phyloP scores from a whole-genome alignment of 1,140 invertebrate species.

The Hormaphis cornu region DNA sequence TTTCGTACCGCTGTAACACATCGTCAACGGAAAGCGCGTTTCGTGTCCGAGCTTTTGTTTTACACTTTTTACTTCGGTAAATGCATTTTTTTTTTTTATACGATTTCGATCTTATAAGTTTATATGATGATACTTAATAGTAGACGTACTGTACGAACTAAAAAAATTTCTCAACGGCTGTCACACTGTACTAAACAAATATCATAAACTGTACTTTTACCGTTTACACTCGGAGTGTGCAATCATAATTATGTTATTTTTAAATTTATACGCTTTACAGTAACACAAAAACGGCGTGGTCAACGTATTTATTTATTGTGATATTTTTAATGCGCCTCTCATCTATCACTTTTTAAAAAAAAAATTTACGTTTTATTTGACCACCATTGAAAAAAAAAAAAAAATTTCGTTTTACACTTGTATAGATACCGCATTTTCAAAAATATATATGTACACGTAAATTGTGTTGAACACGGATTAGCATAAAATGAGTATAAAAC shows the following conservation, averaged over 20 bases:
- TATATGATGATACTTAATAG: too few species aligned
- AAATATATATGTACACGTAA: background rate
- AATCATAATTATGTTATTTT: too few species aligned
- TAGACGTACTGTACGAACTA: too few species aligned
- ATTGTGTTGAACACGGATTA: slow-evolving; percentile 6
- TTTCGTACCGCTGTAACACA: too few species aligned
- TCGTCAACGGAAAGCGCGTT: too few species aligned
- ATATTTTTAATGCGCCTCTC: background rate
- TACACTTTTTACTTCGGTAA: too few species aligned
- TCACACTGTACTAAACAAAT: background rate
- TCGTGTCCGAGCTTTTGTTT: too few species aligned
- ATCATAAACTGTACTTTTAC: background rate
- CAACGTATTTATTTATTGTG: background rate
- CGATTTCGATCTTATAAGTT: too few species aligned
- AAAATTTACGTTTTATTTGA: slow-evolving; percentile 16
- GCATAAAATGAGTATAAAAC: slow-evolving; percentile 16
- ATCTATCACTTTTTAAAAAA: background rate
- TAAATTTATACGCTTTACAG: too few species aligned
- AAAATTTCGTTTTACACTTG: slow-evolving; percentile 1
- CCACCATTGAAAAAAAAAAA: background rate
- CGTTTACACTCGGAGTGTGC: too few species aligned
- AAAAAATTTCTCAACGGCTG: background rate
- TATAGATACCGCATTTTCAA: background rate
- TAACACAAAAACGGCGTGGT: background rate
- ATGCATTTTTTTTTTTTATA: too few species aligned